These are phyloP conservation scores for Forbesichthys papilliferus DNA, from an alignment of 2,113 vertebrate genomes.

Conservation along the genomic window DNA sequence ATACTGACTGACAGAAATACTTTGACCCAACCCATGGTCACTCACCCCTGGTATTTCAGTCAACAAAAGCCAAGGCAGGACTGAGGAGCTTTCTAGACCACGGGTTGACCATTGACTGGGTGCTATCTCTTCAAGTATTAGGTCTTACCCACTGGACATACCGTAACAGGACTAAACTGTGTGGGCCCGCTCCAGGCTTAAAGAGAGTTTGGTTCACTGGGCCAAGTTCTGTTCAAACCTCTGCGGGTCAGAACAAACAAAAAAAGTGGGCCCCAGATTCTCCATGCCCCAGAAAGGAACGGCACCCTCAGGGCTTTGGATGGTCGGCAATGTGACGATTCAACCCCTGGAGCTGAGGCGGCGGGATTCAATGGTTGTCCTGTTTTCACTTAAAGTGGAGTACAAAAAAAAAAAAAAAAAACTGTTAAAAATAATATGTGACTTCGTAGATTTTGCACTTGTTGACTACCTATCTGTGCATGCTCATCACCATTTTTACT, in stretches of 20 bases:
- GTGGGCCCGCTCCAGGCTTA: conserved; percentile 38
- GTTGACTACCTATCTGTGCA: conserved; percentile 78
- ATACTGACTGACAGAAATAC: conserved; percentile 11
- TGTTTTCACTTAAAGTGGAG: conserved; percentile 64
- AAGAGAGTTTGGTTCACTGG: conserved; percentile 29
- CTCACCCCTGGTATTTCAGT: conserved; percentile 18
- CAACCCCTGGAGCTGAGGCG: conserved; percentile 18
- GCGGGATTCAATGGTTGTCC: conserved; percentile 49
- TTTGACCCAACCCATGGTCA: conserved; percentile 16
- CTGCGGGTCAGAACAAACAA: conserved; percentile 32
- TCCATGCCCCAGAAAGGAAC: conserved; percentile 22
- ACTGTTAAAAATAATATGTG: conserved; percentile 47
- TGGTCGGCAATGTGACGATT: conserved; percentile 18
- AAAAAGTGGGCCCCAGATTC: conserved; percentile 7
- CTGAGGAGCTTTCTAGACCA: conserved; percentile 14
- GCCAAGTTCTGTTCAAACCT: conserved; percentile 39
- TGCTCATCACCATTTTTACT: conserved; percentile 76
- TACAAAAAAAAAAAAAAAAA: conserved; percentile 39
- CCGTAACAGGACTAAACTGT: conserved; percentile 49
- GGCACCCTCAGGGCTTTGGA: conserved; percentile 50
- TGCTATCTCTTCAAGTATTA: conserved; percentile 46
- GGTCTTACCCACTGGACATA: conserved; percentile 55
- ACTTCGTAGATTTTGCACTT: conserved; percentile 76
- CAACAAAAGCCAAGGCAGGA: conserved; percentile 30
- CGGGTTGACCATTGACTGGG: conserved; percentile 24